These are phyloP conservation scores for Virgularia gustaviana DNA, from an alignment of 92 coral and sea anemone species.

Conservation along the genomic window DNA sequence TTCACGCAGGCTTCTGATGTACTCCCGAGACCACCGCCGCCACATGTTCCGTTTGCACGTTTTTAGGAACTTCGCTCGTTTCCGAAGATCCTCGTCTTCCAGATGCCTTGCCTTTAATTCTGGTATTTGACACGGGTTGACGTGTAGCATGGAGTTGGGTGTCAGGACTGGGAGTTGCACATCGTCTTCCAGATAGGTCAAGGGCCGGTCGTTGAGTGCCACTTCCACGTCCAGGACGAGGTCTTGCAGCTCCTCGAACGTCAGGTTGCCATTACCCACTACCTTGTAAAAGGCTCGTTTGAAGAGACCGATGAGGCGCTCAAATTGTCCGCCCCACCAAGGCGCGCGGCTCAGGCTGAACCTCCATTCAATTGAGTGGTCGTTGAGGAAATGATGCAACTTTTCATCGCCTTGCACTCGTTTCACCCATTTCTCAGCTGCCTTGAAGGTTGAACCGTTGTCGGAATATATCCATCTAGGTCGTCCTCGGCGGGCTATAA, in stretches of 20 bases:
- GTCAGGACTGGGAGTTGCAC: conserved; percentile 44
- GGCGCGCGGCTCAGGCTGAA: conserved; percentile 53
- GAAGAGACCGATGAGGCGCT: conserved; percentile 42
- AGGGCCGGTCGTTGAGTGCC: conserved; percentile 35
- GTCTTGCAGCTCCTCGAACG: conserved; percentile 34
- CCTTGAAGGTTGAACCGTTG: conserved; percentile 46
- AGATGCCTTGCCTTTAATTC: conserved; percentile 36
- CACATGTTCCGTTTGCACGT: conserved; percentile 48
- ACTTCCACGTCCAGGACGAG: conserved; percentile 41
- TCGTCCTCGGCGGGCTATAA: conserved; percentile 46
- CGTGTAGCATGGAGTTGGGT: conserved; percentile 50
- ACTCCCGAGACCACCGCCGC: conserved; percentile 46
- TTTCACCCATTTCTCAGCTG: conserved; percentile 38
- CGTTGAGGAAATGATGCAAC: conserved; percentile 17
- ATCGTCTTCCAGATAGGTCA: conserved; percentile 49
- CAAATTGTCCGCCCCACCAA: conserved; percentile 56
- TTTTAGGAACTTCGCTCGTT: conserved; percentile 36
- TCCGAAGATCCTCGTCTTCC: conserved; percentile 33
- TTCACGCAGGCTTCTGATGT: conserved; percentile 44
- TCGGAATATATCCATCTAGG: conserved; percentile 39
- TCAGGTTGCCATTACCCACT: conserved; percentile 36
- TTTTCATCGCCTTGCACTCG: conserved; percentile 29
- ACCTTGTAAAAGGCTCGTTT: conserved; percentile 39
- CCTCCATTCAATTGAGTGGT: conserved; percentile 32
- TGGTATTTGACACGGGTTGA: conserved; percentile 43